Conservation (phyloP, 2,888 invertebrate species). For the Polietes domitor region DNA sequence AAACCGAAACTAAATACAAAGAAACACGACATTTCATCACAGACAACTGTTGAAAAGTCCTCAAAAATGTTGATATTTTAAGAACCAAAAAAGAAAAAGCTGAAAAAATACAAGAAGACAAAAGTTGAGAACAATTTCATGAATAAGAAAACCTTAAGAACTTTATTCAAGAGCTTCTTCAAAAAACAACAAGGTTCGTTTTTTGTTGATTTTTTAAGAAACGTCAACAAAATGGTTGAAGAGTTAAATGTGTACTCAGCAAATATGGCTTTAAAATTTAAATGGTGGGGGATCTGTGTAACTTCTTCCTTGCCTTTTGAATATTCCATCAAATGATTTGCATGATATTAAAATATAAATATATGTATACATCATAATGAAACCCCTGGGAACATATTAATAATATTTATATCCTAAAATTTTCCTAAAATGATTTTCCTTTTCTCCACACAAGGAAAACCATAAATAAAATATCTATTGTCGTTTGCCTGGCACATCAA, state of each 20-base stretch:
- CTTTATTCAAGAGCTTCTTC: conserved; percentile 12
- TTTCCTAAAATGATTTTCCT: background rate
- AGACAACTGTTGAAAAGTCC: background rate
- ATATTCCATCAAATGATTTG: too few relatives aligned
- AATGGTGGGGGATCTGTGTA: background rate
- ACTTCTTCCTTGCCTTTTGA: too few relatives aligned
- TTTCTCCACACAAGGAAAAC: background rate
- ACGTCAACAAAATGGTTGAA: background rate
- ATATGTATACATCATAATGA: background rate
- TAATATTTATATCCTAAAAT: background rate
- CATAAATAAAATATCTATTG: background rate
- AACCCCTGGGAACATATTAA: conserved; percentile 6
- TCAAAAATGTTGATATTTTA: background rate
- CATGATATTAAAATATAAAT: background rate
- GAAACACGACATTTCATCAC: conserved; percentile 5
- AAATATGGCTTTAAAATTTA: conserved; percentile 21
- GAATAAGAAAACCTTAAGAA: background rate
- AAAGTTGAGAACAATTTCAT: conserved; percentile 43
- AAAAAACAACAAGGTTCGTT: background rate
- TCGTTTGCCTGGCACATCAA: background rate
- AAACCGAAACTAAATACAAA: background rate
- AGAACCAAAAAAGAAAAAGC: conserved; percentile 8
- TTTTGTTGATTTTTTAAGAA: background rate
- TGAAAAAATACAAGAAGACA: conserved; percentile 31
- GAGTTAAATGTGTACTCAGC: background rate